A percentile compares a stretch with the other conserved stretches of the same genome.
Evolutionary conservation across 2,113 vertebrate species (phyloP).

Genomic region (Psilopogon haemacephalus): DNA sequence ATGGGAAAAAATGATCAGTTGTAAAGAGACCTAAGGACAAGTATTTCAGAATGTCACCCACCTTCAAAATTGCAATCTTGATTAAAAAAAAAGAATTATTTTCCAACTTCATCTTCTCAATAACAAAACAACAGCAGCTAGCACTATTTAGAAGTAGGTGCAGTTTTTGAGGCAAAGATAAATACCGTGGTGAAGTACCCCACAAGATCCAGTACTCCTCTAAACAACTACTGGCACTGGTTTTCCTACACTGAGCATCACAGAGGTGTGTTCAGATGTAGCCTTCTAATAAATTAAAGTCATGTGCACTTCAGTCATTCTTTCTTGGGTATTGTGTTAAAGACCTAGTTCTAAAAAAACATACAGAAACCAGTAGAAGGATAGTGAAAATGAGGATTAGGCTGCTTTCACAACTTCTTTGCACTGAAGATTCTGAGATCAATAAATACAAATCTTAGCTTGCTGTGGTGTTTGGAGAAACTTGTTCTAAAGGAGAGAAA

Average conservation of each 20-base stretch:
- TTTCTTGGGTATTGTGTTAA: neutral
- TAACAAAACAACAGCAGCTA: neutral
- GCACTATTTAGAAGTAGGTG: neutral
- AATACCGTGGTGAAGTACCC: neutral
- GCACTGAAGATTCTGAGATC: neutral
- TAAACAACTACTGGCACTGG: neutral
- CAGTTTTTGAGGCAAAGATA: neutral
- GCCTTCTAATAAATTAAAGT: neutral
- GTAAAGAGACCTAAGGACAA: neutral
- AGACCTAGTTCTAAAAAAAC: neutral
- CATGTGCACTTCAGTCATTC: neutral
- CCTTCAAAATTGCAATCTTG: neutral
- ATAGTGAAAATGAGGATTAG: neutral
- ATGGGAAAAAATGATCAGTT: neutral
- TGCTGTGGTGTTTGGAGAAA: fast-evolving
- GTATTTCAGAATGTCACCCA: neutral
- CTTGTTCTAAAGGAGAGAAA: neutral
- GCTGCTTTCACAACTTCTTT: neutral
- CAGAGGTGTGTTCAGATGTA: neutral
- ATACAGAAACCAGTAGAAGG: neutral
- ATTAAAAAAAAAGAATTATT: neutral
- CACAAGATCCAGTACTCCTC: neutral
- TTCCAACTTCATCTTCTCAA: neutral
- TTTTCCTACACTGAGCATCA: neutral
- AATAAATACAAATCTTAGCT: neutral